Conservation (phyloP, 1,140 invertebrate genomes). For the Bilobella aurantiaca region DNA sequence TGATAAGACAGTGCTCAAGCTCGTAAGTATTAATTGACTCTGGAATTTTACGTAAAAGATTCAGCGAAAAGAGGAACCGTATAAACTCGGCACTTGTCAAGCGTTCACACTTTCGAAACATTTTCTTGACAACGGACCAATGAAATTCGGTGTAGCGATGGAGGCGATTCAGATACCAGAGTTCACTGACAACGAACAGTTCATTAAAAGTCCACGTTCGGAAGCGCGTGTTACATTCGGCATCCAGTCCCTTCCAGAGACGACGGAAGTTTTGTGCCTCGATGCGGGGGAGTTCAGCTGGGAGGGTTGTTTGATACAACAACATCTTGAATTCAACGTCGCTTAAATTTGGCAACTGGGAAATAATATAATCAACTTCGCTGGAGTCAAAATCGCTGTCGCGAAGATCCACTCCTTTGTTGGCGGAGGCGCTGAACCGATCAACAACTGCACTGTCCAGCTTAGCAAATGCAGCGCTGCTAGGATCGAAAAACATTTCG, state of each 20-base stretch:
- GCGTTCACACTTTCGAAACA: constrained; percentile 40
- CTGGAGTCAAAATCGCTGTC: neutral
- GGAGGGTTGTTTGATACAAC: neutral
- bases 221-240: constrained; percentile 43
- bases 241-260: constrained; percentile 47
- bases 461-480: neutral
- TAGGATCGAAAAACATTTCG: neutral
- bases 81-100: constrained; percentile 46
- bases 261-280: neutral
- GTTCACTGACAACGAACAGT: constrained; percentile 43
- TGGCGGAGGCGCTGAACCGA: neutral
- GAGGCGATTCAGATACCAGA: constrained; percentile 43
- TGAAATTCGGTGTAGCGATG: constrained; percentile 41
- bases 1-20: constrained; percentile 44
- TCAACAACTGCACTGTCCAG: neutral
- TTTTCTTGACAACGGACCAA: constrained; percentile 41
- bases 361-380: neutral
- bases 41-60: constrained; percentile 39
- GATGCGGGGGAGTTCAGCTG: neutral
- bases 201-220: constrained; percentile 38
- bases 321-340: neutral
- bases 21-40: constrained; percentile 45
- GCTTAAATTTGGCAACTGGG: neutral
- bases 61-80: constrained; percentile 47
- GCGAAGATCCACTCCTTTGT: neutral